These are phyloP conservation scores for Esperia sulphurella DNA, from an alignment of 2,888 invertebrate genomes.

Conservation along the genomic window DNA sequence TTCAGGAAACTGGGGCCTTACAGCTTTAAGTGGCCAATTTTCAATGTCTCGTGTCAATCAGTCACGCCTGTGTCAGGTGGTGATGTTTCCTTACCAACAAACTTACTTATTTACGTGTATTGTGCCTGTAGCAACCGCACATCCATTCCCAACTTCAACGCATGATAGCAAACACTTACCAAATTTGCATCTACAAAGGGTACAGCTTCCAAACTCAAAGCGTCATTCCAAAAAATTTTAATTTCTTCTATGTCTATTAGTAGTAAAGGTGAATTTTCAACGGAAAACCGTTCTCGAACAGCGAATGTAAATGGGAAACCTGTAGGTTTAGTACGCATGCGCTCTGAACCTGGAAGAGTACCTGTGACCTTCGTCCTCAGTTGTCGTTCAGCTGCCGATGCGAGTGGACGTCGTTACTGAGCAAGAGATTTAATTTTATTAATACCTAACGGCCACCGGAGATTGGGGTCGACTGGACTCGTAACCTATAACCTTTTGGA, in stretches of 20 bases:
- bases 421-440: not conserved
- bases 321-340: not conserved
- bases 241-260: not conserved
- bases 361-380: not conserved
- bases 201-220: not conserved
- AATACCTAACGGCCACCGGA: not conserved
- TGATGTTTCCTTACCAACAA: no score
- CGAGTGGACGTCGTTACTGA: not conserved
- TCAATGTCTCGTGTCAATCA: no score
- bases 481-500: no score
- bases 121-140: not conserved
- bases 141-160: constrained; percentile 1
- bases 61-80: no score
- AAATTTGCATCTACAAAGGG: constrained; percentile 14
- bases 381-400: not conserved
- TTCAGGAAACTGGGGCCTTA: no score
- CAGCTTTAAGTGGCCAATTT: no score
- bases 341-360: not conserved
- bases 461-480: no score
- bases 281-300: not conserved
- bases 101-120: not conserved
- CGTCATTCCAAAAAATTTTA: not conserved
- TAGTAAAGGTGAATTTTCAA: not conserved
- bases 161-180: constrained; percentile 7
- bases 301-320: not conserved